Conservation (phyloP, 2,888 invertebrate species). For the Deladenus siricidicola region DNA sequence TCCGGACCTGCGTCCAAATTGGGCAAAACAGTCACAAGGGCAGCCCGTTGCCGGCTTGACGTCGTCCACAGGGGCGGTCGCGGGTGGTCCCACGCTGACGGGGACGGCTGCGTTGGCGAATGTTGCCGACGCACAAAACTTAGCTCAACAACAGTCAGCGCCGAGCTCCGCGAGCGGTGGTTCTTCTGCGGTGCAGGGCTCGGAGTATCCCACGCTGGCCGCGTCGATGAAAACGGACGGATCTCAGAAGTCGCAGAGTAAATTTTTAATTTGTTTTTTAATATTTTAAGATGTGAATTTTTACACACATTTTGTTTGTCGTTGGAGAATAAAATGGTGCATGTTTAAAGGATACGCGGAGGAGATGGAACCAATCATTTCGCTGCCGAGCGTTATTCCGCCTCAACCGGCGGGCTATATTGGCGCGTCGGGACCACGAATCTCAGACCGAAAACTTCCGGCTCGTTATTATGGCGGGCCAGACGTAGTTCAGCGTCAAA, state of each 20-base stretch:
- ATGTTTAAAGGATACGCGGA: not conserved
- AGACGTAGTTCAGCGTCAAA: constrained; percentile 1
- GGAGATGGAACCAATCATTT: not conserved
- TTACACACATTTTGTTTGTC: not conserved
- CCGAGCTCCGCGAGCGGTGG: no score
- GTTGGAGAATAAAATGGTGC: not conserved
- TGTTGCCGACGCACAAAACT: no score
- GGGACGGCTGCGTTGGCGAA: not conserved
- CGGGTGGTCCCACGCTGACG: not conserved
- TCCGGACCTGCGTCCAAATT: constrained; percentile 19
- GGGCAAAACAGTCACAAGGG: constrained; percentile 15
- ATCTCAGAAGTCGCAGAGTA: constrained; percentile 11
- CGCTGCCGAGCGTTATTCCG: constrained; percentile 5
- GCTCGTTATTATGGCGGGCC: constrained; percentile 34
- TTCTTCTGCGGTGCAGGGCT: no score
- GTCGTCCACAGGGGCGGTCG: not conserved
- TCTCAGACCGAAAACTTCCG: constrained; percentile 18
- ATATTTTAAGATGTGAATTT: not conserved
- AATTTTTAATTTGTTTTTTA: constrained; percentile 1
- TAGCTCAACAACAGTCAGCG: no score
- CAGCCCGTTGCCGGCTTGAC: not conserved
- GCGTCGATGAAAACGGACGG: constrained; percentile 11
- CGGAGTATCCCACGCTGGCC: constrained; percentile 78
- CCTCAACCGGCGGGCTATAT: constrained; percentile 18
- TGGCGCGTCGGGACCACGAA: constrained; percentile 16